Base-by-base conservation (phyloP, 2,797 vertebrate genomes). In the Channallabes apus region DNA sequence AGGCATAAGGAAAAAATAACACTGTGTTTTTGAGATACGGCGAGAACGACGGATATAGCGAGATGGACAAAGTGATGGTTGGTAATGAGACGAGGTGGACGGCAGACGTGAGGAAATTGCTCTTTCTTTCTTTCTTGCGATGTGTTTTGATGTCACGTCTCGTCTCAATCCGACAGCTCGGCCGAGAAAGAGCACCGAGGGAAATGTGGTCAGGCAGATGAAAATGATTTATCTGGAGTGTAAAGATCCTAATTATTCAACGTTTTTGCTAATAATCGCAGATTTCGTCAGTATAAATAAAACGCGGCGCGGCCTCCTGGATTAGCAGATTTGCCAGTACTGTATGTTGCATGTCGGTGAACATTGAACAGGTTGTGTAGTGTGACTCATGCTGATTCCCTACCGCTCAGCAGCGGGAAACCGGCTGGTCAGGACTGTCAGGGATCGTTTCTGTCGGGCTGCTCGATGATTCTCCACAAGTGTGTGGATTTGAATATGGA, bases 391-490 rank as follows among this genome's bases (percentile, higher is more conserved):
- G 6, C 65, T 18, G 38, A 32, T 46, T 62, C 69, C 58, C 2
- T 27, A 61, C 24, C 29, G 64, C 15, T 68, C 24, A 20, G 79
- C 38, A 58, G 61, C 73, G 68, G 85, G 72, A 84, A 84, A 72
- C 73, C 67, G 59, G 76, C 78, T 41, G 22, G 67, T 82, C 67
- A 82, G 78, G 79, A 68, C 83, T 81, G 77, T 87, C 83, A 73
- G 84, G 38, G 83, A 76, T 61, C 46, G 82, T 87, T 85, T 87
- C 83, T 41, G 75, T 84, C 65, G 29, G 15, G 51, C 51, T 29
- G 51, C 64, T 68, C 17, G 7, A 27, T 68, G 75, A 78, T 38
- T n/a, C 61, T 32, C 32, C 58, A 59, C 56, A 3, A 41, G 22
- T 62, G 11, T 79, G 35, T 20, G 3, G 22, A 15, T 75, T 54